Evolutionary conservation across 2,113 vertebrate species (phyloP).

Genomic region (Marcusenius ussheri): DNA sequence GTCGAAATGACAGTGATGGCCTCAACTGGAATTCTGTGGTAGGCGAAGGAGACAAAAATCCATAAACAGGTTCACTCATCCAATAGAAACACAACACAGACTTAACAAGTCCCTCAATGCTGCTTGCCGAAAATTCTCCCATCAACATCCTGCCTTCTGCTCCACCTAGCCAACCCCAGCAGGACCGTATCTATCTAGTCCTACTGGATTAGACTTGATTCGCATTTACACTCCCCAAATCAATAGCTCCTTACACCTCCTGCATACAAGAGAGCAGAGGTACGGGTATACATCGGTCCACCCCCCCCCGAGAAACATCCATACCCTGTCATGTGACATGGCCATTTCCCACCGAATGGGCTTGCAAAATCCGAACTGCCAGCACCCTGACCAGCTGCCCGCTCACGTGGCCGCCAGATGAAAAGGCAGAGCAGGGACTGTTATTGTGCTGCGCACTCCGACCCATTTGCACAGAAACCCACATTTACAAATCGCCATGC

Average conservation of each 20-base stretch:
- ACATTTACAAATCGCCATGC: constrained; percentile 3
- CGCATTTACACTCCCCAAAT: neutral
- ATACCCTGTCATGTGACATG: neutral
- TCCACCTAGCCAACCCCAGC: neutral
- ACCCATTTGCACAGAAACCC: constrained; percentile 18
- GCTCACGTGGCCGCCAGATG: neutral
- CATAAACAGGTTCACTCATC: neutral
- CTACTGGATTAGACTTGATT: neutral
- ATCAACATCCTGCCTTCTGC: neutral
- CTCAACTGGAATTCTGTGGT: neutral
- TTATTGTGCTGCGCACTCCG: neutral
- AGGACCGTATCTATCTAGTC: neutral
- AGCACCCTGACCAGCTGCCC: neutral
- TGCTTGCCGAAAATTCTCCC: neutral
- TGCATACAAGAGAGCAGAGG: neutral
- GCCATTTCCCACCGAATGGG: neutral
- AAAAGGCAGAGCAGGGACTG: neutral
- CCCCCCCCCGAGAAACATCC: neutral
- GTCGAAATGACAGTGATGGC: neutral
- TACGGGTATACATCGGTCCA: neutral
- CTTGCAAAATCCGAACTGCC: neutral
- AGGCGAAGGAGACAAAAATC: neutral
- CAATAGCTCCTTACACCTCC: neutral
- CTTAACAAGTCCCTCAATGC: neutral
- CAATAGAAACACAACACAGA: neutral